phyloP scores from a whole-genome alignment of 1,140 invertebrate species.

The Dryas iulia region DNA sequence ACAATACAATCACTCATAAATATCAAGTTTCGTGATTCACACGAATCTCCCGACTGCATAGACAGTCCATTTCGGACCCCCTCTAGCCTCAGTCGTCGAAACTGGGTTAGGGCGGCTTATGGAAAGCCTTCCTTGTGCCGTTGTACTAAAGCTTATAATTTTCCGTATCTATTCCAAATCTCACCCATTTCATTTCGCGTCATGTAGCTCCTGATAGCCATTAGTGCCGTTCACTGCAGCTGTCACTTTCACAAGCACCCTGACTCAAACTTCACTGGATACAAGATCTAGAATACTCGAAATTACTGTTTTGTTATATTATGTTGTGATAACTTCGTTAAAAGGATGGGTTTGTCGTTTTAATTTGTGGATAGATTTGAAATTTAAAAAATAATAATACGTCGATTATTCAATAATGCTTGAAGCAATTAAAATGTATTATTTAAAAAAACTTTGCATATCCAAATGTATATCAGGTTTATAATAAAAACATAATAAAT shows the following conservation, averaged over 20 bases:
- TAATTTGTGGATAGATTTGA: background rate
- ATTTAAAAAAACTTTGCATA: too few species aligned
- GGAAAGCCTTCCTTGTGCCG: conserved; percentile 15
- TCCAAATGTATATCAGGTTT: too few species aligned
- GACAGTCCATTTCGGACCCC: conserved; percentile 34
- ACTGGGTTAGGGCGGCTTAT: background rate
- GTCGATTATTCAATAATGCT: too few species aligned
- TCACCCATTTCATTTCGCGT: conserved; percentile 41
- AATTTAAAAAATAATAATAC: too few species aligned
- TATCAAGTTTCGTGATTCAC: conserved; percentile 28
- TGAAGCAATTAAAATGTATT: too few species aligned
- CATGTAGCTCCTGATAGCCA: conserved; percentile 41
- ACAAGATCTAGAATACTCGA: conserved; percentile 20
- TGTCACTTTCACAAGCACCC: conserved; percentile 52
- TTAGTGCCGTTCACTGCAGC: conserved; percentile 48
- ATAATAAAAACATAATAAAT: too few species aligned
- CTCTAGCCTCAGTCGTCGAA: conserved; percentile 19
- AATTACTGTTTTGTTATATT: conserved; percentile 4
- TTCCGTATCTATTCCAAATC: conserved; percentile 24
- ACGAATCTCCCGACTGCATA: conserved; percentile 12
- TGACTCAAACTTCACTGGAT: conserved; percentile 37
- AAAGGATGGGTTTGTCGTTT: too few species aligned
- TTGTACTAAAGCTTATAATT: conserved; percentile 22
- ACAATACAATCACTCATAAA: conserved; percentile 5
- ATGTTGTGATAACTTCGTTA: background rate